Conservation (phyloP, 2,888 invertebrate species). For the Polymixis flavicincta region DNA sequence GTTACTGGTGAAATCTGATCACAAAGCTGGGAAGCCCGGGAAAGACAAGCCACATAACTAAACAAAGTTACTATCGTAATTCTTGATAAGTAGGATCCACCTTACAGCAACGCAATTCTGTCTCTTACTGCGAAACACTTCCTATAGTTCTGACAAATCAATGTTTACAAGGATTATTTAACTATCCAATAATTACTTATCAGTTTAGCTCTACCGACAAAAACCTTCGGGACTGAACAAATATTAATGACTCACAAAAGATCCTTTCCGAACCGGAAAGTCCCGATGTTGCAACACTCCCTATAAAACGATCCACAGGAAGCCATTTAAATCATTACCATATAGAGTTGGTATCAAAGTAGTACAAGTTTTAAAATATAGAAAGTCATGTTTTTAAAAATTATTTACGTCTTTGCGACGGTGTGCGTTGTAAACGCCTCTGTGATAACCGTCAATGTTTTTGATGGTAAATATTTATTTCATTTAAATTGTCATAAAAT, state of each 20-base stretch:
- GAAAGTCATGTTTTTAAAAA: slow-evolving; percentile 47
- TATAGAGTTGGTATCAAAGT: neutral
- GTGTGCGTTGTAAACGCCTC: slow-evolving; percentile 52
- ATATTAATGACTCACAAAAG: slow-evolving; percentile 20
- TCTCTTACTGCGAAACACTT: neutral
- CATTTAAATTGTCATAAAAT: too few species aligned
- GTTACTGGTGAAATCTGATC: too few species aligned
- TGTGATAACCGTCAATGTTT: slow-evolving; percentile 39
- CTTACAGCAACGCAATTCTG: neutral
- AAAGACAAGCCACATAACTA: neutral
- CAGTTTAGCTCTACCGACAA: slow-evolving; percentile 4
- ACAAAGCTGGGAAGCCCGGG: neutral
- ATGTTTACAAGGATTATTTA: slow-evolving; percentile 9
- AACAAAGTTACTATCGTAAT: neutral
- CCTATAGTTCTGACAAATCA: neutral
- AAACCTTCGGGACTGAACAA: neutral
- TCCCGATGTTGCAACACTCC: slow-evolving; percentile 33
- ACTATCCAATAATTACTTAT: slow-evolving; percentile 34
- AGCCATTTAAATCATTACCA: slow-evolving; percentile 13
- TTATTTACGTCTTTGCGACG: slow-evolving; percentile 36
- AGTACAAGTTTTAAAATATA: neutral
- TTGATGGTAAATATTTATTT: slow-evolving; percentile 44
- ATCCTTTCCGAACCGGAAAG: slow-evolving; percentile 30
- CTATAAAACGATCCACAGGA: slow-evolving; percentile 45
- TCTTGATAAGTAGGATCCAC: neutral